Percentiles rank a stretch among this genome's conserved stretches.
phyloP scores from a whole-genome alignment of 2,113 vertebrate genomes.

The Saiga tatarica region DNA sequence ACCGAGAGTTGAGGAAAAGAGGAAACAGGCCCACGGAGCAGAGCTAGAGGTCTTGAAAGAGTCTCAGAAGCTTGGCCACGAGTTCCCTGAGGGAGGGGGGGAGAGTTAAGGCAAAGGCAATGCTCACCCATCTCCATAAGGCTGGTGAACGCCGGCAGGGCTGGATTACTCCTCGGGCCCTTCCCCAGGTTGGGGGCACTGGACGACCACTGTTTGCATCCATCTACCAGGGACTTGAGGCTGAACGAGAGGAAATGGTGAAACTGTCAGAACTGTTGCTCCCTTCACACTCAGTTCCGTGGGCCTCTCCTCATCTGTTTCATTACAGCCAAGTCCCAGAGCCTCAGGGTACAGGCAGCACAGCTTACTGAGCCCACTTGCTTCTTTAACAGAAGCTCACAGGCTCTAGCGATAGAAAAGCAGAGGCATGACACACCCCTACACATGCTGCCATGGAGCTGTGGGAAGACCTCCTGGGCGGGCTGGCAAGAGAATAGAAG shows the following conservation, averaged over 20 bases:
- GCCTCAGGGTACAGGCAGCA: background rate
- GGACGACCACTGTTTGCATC: conserved; percentile 93
- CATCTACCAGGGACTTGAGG: conserved; percentile 89
- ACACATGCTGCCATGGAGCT: background rate
- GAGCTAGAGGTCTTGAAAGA: background rate
- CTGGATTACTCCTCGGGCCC: conserved; percentile 89
- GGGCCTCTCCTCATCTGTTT: background rate
- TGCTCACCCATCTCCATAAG: conserved; percentile 93
- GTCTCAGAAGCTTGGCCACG: background rate
- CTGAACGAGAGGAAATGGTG: conserved; percentile 75
- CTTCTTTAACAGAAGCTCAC: background rate
- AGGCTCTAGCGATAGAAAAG: background rate
- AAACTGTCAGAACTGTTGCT: conserved; percentile 19
- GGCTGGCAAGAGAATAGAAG: background rate
- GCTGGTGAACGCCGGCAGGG: conserved; percentile 93
- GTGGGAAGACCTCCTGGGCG: background rate
- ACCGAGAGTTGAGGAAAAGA: background rate
- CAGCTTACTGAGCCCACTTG: background rate
- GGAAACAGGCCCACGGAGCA: background rate
- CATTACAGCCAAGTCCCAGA: background rate
- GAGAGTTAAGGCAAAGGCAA: background rate
- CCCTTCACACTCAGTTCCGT: background rate
- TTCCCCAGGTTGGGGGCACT: conserved; percentile 95
- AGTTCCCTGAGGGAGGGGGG: background rate
- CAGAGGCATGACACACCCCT: background rate